Conservation (phyloP, 2,797 vertebrate genomes). For the Phoeniculus purpureus region DNA sequence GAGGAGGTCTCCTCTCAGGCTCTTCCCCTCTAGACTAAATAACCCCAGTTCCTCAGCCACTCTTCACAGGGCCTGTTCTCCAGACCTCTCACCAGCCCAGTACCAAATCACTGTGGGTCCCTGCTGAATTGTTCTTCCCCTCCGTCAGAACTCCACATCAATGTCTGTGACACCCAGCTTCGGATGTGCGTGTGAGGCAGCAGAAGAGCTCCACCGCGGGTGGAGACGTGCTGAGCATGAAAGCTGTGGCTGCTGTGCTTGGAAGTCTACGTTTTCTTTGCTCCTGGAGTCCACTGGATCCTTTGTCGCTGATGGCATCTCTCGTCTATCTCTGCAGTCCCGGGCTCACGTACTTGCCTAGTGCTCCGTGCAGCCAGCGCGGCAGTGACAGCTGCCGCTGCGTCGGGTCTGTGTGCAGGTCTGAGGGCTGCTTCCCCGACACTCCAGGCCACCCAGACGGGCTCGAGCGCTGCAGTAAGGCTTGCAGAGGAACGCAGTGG, state of each 20-base stretch:
- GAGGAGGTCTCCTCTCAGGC: too few relatives aligned
- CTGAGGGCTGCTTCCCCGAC: background rate
- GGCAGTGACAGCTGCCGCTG: background rate
- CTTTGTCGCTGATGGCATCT: background rate
- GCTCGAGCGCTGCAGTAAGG: background rate
- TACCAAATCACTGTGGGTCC: background rate
- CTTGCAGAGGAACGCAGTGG: background rate
- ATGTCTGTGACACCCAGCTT: background rate
- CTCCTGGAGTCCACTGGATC: background rate
- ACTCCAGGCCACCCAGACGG: background rate
- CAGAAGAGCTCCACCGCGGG: background rate
- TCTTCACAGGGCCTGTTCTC: background rate
- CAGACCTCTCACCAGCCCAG: background rate
- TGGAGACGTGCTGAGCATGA: background rate
- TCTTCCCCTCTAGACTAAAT: too few relatives aligned
- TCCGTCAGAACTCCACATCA: background rate
- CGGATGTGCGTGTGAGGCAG: background rate
- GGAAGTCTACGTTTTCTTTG: background rate
- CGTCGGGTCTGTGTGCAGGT: rapidly evolving
- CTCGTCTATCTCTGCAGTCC: background rate
- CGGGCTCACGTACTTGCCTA: background rate
- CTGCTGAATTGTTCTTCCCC: background rate
- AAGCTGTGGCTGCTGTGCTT: background rate
- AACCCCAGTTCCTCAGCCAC: too few relatives aligned
- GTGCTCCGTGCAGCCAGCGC: background rate